These are phyloP conservation scores for Synanceia verrucosa DNA, from an alignment of 2,797 vertebrate species.

Conservation along the genomic window DNA sequence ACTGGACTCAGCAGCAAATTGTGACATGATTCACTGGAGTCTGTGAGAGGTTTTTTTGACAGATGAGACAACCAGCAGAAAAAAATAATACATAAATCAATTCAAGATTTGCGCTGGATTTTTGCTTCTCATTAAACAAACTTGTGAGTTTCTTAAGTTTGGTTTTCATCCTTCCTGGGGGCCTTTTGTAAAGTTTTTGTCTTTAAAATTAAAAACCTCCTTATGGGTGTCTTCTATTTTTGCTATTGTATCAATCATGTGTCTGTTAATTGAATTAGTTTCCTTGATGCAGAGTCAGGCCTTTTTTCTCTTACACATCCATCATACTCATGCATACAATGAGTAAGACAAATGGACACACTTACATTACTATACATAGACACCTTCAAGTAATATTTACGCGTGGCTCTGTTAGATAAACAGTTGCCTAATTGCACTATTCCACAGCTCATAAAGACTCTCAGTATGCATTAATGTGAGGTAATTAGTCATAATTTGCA, in stretches of 20 bases:
- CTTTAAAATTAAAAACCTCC: not conserved
- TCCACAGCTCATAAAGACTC: constrained; percentile 68
- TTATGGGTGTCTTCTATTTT: no score
- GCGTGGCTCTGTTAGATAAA: constrained; percentile 63
- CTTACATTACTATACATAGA: constrained; percentile 42
- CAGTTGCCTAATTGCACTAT: constrained; percentile 67
- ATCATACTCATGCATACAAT: constrained; percentile 53
- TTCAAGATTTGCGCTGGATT: constrained; percentile 19
- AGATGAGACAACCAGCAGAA: constrained; percentile 43
- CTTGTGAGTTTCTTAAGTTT: constrained; percentile 20
- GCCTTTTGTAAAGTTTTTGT: constrained; percentile 1
- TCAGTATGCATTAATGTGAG: constrained; percentile 66
- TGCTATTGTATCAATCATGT: constrained; percentile 39
- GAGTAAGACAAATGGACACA: constrained; percentile 45
- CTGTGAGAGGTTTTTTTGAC: constrained; percentile 46
- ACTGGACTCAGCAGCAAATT: constrained; percentile 63
- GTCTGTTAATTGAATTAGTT: constrained; percentile 51
- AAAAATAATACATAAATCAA: not conserved
- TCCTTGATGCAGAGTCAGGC: constrained; percentile 34
- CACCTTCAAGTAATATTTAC: constrained; percentile 67
- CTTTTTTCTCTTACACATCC: constrained; percentile 38
- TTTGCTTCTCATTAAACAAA: constrained; percentile 21
- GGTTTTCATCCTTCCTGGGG: constrained; percentile 11
- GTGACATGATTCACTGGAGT: constrained; percentile 62
- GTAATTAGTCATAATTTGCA: constrained; percentile 79